These are phyloP conservation scores for Euclidia mi DNA, from an alignment of 2,888 invertebrate species.

Conservation along the genomic window DNA sequence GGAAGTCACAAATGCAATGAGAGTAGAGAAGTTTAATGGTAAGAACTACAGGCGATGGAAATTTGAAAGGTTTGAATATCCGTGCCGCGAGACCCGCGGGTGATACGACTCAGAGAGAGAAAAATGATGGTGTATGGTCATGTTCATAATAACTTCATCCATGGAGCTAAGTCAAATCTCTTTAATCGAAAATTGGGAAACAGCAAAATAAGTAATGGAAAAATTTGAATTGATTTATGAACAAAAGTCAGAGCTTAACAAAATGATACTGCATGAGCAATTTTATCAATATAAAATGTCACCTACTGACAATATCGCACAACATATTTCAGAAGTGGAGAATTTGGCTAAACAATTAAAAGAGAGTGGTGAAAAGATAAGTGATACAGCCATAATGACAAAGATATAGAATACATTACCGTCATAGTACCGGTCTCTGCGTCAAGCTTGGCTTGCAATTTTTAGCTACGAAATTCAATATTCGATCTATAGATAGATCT, in stretches of 20 bases:
- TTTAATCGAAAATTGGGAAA: slow-evolving; percentile 34
- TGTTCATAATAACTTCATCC: slow-evolving; percentile 8
- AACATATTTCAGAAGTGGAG: slow-evolving; percentile 17
- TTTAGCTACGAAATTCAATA: no score
- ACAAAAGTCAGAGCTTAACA: slow-evolving; percentile 37
- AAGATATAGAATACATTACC: slow-evolving; percentile 12
- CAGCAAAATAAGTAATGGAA: slow-evolving; percentile 27
- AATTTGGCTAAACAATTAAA: slow-evolving; percentile 14
- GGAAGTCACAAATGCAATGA: no score
- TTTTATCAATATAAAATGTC: slow-evolving; percentile 21
- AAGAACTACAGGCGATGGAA: no score
- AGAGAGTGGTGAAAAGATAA: not conserved
- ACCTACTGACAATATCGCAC: slow-evolving; percentile 11
- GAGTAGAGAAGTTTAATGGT: no score
- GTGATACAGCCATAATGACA: slow-evolving; percentile 6
- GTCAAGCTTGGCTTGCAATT: slow-evolving; percentile 8
- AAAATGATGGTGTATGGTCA: no score
- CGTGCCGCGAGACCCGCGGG: no score
- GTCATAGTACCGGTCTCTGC: not conserved
- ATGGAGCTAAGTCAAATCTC: slow-evolving; percentile 48
- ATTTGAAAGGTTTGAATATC: no score
- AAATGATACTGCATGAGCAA: slow-evolving; percentile 46
- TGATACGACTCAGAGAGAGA: no score
- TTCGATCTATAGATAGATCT: no score
- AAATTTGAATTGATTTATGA: slow-evolving; percentile 44